Conservation (phyloP, 1,140 invertebrate genomes). For the Lasioglossum albipes region DNA sequence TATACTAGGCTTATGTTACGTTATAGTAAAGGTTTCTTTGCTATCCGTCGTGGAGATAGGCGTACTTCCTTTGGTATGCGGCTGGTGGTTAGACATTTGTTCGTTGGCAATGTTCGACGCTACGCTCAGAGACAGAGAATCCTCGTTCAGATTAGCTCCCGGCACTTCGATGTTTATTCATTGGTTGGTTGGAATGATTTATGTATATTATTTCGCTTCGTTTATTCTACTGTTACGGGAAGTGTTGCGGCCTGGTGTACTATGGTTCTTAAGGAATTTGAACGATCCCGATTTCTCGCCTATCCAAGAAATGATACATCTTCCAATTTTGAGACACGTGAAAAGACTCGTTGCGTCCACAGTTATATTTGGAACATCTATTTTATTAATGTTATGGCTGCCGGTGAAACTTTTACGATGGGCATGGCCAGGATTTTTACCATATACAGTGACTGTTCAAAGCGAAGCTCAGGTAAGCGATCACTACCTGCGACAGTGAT, state of each 20-base stretch:
- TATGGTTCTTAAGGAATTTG: conserved; percentile 98
- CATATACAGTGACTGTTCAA: conserved; percentile 92
- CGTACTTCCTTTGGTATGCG: conserved; percentile 96
- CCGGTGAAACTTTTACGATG: conserved; percentile 94
- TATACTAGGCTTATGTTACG: conserved; percentile 95
- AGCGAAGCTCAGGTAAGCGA: conserved; percentile 87
- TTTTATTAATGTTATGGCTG: conserved; percentile 97
- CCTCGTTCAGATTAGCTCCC: conserved; percentile 92
- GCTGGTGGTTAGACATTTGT: conserved; percentile 99
- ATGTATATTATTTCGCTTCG: conserved; percentile 99
- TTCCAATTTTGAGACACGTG: conserved; percentile 94
- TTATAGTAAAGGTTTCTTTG: conserved; percentile 97
- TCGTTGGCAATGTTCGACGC: conserved; percentile 97
- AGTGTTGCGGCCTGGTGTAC: conserved; percentile 95
- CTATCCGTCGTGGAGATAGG: conserved; percentile 97
- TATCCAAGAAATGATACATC: conserved; percentile 99
- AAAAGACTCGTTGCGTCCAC: conserved; percentile 94
- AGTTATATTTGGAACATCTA: conserved; percentile 97
- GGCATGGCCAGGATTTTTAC: conserved; percentile 92
- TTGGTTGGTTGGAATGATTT: conserved; percentile 99
- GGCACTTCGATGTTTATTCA: conserved; percentile 99
- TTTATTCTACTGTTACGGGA: conserved; percentile 96
- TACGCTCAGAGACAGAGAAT: conserved; percentile 91
- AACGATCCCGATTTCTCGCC: conserved; percentile 99
- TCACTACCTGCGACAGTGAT: conserved; percentile 4